These are phyloP conservation scores for Amphipoea oculea DNA, from an alignment of 2,888 invertebrate genomes.

Conservation along the genomic window DNA sequence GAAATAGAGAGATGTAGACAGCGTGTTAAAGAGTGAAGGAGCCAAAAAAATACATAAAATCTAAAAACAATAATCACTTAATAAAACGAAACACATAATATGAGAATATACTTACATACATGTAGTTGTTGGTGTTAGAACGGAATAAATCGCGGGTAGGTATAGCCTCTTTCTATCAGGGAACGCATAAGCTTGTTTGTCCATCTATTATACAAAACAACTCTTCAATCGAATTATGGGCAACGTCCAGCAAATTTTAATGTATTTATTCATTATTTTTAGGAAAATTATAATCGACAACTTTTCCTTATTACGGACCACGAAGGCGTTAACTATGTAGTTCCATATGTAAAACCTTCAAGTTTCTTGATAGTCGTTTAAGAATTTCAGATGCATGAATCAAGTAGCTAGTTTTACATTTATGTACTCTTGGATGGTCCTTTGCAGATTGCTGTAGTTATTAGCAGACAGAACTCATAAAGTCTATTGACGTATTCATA, in stretches of 20 bases:
- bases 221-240: background rate
- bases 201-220: background rate
- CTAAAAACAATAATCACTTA: too few relatives aligned
- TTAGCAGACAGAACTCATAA: background rate
- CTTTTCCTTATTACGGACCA: background rate
- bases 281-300: background rate
- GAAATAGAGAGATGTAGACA: too few relatives aligned
- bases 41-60: too few relatives aligned
- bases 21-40: too few relatives aligned
- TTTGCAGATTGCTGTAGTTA: background rate
- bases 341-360: conserved; percentile 29
- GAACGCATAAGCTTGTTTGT: background rate
- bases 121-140: too few relatives aligned
- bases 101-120: too few relatives aligned
- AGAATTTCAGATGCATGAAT: conserved; percentile 5
- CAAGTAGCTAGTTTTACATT: background rate
- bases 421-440: background rate
- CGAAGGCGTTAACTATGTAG: conserved; percentile 2
- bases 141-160: too few relatives aligned
- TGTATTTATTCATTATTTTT: background rate
- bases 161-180: background rate
- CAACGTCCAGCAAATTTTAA: background rate
- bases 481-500: background rate
- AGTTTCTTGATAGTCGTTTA: conserved; percentile 27
- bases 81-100: too few relatives aligned